Base-by-base conservation (phyloP, 2,113 vertebrate genomes). In the Danionella cerebrum region DNA sequence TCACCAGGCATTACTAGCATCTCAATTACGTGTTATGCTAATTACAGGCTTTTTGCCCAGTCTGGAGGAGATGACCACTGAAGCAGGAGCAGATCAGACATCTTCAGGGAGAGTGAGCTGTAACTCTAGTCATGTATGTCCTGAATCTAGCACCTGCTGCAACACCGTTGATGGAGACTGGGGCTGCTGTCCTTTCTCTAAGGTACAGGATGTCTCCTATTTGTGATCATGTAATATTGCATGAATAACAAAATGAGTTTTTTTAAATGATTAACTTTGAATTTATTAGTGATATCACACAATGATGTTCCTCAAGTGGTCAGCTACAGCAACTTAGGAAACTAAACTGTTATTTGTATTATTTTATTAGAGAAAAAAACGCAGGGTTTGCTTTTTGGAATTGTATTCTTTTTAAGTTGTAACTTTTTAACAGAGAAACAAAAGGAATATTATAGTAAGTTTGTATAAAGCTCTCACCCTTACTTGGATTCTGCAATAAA, bases 121-220 rank as follows among this genome's bases (percentile, higher is more conserved):
- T 16, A 84, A 91, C 12, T 33, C 79, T 1, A 4, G 38, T 11
- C 24, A 13, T 1, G 60, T 59, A 67, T 93, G 91, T 65, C 80
- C 86, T 0, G 73, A 84, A 0, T 76, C 59, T 0, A 75, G 1
- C 75, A 92, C 90, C 1, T 93, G 90, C 80, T 92, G 90, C 65
- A 82, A 38, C 0, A 81, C 16, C n/a, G 7, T 22, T 24, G 1
- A 10, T 2, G 82, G 33, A 13, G 1, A 4, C 0, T 87, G 85
- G 83, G 71, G 54, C 1, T 89, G 89, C 72, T 90, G 88, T 63
- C 83, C 80, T 36, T 13, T 73, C 1, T 41, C 75, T 25, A 0
- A 82, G 60, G 78, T 72, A 53, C 14, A 12, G 22, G 25, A 18
- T 29, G 11, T 44, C 16, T 45, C 48, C 3, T 16, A 25, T 7